Base-by-base conservation (phyloP, 2,888 invertebrate genomes). In the Cinara cedri region DNA sequence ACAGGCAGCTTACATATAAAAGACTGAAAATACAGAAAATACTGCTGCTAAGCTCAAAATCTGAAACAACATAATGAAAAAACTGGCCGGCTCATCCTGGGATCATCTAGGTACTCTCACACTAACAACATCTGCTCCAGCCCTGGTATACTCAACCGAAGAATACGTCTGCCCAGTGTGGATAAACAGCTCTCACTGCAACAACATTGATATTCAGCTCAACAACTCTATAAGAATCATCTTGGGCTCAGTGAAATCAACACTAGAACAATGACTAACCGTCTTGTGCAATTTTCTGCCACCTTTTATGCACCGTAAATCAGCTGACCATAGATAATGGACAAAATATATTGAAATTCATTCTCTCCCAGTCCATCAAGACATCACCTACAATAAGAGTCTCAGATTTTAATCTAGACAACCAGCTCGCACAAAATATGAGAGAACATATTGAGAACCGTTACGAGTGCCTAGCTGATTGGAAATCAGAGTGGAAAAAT, bases 111-210 rank as follows among this genome's bases (percentile, higher is more conserved):
- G n/a, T 16, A 60, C 14, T n/a, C 19, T 14, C 21, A 34, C 44
- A 44, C 11, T 75, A 60, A 24, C 62, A 51, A 60, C 16, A 16
- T 62, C 75, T 46, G 54, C 44, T 54, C 42, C 60, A 4, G 44
- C 19, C 14, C 46, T 78, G 21, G 76, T 81, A 24, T 81, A 66
- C 55, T 81, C 81, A 11, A 55, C 82, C 24, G 81, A 81, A 3
- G 81, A 82, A 72, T 82, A 82, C n/a, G 65, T 70, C 49, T 78
- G 74, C 19, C 78, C 82, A 42, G 82, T 82, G 21, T 83, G 82
- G 81, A 49, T 81, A 14, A 82, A 82, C 46, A 82, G 82, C 62
- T 26, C 54, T 42, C 78, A 81, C 66, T 72, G 66, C 46, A 54
- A 57, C 21, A 51, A 44, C 16, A 74, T 82, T 46, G 81, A 82